Conservation (phyloP, 2,113 vertebrate genomes). For the Hemibates koningsi region DNA sequence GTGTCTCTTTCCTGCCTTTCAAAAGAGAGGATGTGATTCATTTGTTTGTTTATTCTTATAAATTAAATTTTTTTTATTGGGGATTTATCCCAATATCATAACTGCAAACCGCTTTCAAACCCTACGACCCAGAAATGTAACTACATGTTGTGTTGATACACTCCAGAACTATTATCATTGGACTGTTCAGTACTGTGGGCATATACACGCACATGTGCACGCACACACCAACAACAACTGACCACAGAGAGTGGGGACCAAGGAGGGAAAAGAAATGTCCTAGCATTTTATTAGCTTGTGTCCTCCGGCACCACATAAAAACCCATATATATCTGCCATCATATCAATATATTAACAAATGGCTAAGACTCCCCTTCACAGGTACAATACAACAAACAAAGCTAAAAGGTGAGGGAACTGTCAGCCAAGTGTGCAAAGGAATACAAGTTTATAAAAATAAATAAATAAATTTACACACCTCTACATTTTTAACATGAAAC, state of each 20-base stretch:
- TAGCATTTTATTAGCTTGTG: not conserved
- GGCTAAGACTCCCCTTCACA: not conserved
- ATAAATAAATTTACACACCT: not conserved
- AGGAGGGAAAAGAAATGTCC: not conserved
- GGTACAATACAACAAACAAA: not conserved
- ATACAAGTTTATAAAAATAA: not conserved
- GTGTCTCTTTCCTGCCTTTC: not conserved
- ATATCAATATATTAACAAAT: not conserved
- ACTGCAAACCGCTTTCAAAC: not conserved
- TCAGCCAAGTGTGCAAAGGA: not conserved
- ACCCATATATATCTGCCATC: not conserved
- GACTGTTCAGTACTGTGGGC: not conserved
- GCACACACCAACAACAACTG: not conserved
- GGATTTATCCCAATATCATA: not conserved
- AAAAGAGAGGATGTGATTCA: not conserved
- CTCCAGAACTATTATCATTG: not conserved
- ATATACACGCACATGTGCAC: fast-evolving
- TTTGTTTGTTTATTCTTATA: not conserved
- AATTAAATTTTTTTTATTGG: not conserved
- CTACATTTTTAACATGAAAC: not conserved
- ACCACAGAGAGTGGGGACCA: not conserved
- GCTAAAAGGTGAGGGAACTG: not conserved
- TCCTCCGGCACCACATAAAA: not conserved
- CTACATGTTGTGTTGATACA: not conserved
- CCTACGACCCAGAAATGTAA: not conserved